Base-by-base conservation (phyloP, 1,140 invertebrate species). In the Drosophila varians region DNA sequence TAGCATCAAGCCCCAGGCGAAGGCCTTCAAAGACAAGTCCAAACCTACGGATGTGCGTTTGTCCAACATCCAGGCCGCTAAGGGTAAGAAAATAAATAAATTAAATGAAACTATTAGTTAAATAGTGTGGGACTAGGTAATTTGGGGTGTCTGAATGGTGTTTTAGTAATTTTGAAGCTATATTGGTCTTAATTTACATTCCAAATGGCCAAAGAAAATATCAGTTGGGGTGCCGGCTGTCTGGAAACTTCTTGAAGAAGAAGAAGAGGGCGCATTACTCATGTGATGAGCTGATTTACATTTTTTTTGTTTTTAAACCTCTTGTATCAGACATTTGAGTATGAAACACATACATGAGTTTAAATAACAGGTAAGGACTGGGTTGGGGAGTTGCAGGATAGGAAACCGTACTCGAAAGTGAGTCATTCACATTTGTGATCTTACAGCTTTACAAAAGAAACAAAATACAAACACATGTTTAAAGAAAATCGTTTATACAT, bases 61-160 rank as follows among this genome's bases (percentile, higher is more conserved):
- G 57, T 99, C 97, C 83, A 99, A 99, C 91, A 99, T 99, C 68
- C 95, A 95, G 91, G 99, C 99, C 70, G 98, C 98, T 19, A 99
- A 99, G 96, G 97, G 98, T 98, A 94, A 92, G 78, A 70, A 77
- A 71, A 64, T 19, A 3, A 6, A 0, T n/a, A 52, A 53, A 43
- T 56, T 25, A 36, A 25, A 23, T 8, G 5, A 53, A 72, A 31
- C 11, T 57, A 36, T 26, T 4, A 28, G 25, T 31, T 26, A 54
- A 77, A 64, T 23, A 14, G 12, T 3, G n/a, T 31, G 1, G 28
- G 18, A 0, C 9, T 0, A 1, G 12, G 3, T 2, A 11, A 79
- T 76, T 76, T 77, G 11, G 16, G 36, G 43, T 51, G 51, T 28
- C 9, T 47, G 11, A 7, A 5, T 5, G 34, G 9, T 16, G 3